Evolutionary conservation across 2,888 invertebrate species (phyloP), one percentile per base, ranked within the genome.

Genomic region (Eupithecia subfuscata): DNA sequence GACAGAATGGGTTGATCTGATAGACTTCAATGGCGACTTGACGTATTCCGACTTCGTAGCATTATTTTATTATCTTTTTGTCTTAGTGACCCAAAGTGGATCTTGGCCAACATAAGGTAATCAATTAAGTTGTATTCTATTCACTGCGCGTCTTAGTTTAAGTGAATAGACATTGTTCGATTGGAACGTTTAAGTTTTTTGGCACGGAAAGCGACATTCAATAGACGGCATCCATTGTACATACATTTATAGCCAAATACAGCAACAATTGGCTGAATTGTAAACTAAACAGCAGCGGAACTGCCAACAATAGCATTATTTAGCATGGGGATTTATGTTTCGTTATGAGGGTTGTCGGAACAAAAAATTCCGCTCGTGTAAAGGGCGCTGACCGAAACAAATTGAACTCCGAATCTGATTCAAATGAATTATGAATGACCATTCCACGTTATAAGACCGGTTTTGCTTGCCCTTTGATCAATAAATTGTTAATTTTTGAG

Each of bases 361-460:
- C 74, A 80, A 81, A 80, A 78, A 77, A 75, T 72, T 45, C 11
- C 52, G 52, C 52, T 22, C 18, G 34, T 74, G 63, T 70, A 76
- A 76, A 81, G 82, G 80, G 81, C 84, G 79, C 74, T 78, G 84
- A 84, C 82, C 83, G 80, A 63, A 70, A 70, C 69, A 69, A 64
- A 37, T 67, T 40, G 48, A 73, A 67, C n/a, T 18, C 65, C 22
- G 52, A 73, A 81, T 82, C 78, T 76, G 72, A 83, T 82, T 80
- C 75, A 75, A 78, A 80, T 84, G 81, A 85, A 80, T 83, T 84
- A 81, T 82, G 80, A 82, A 74, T 84, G 81, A 78, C 79, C 82
- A 73, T 75, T 84, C 72, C 78, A 73, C 73, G 78, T 83, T 83
- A 80, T 79, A 71, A 72, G 79, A 84, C 85, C 82, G 82, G 84